Evolutionary conservation across 2,797 vertebrate species (phyloP).

Genomic region (Loriculus beryllinus): DNA sequence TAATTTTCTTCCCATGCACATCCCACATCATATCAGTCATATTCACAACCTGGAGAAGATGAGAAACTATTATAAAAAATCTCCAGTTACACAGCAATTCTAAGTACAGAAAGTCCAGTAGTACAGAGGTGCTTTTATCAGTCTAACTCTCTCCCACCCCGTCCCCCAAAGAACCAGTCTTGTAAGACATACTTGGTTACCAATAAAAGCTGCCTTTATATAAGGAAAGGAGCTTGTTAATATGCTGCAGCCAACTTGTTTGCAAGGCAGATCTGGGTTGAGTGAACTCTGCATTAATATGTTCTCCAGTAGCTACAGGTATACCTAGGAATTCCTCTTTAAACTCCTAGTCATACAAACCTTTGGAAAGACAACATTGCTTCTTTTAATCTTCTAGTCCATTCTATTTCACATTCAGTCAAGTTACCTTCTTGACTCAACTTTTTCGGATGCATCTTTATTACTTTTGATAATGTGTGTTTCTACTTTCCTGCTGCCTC

Average conservation of each 20-base stretch:
- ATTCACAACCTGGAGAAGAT: neutral
- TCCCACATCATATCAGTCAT: neutral
- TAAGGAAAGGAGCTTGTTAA: neutral
- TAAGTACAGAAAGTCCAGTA: neutral
- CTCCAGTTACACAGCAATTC: neutral
- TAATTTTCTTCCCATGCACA: neutral
- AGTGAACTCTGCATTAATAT: neutral
- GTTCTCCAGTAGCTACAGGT: neutral
- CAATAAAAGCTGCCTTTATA: neutral
- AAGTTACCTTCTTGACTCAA: neutral
- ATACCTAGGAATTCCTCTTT: neutral
- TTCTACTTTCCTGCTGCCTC: neutral
- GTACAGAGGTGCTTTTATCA: neutral
- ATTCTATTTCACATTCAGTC: neutral
- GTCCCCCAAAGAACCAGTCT: neutral
- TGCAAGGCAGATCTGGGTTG: neutral
- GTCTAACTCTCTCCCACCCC: neutral
- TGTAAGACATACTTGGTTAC: neutral
- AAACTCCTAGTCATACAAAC: neutral
- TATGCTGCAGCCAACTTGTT: neutral
- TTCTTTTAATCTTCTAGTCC: neutral
- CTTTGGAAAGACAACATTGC: neutral
- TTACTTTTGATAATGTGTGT: neutral
- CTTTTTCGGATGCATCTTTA: neutral
- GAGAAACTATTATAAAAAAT: neutral